These are phyloP conservation scores for Palloptera scutellata DNA, from an alignment of 2,888 invertebrate genomes.

Conservation along the genomic window DNA sequence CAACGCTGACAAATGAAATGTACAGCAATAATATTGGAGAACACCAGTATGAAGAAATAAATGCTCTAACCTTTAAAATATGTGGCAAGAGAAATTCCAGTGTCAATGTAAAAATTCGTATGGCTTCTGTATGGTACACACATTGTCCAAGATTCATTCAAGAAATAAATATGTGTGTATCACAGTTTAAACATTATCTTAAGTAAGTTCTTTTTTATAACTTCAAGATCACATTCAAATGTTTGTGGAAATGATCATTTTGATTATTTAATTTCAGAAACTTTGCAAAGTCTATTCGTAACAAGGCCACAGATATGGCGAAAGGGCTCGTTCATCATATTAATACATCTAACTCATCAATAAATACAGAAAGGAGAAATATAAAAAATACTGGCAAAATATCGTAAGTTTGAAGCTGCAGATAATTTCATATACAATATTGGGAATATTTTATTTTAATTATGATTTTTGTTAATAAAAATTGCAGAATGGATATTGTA, in stretches of 20 bases:
- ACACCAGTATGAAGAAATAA: slow-evolving; percentile 53
- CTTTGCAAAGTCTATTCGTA: slow-evolving; percentile 84
- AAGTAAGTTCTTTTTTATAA: slow-evolving; percentile 49
- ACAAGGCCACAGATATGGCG: slow-evolving; percentile 94
- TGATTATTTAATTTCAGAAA: slow-evolving; percentile 66
- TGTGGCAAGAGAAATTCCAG: slow-evolving; percentile 55
- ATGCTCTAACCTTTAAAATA: slow-evolving; percentile 63
- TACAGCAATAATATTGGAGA: slow-evolving; percentile 57
- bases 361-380: slow-evolving; percentile 11
- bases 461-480: not conserved
- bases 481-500: slow-evolving; percentile 73
- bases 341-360: slow-evolving; percentile 38
- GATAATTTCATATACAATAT: not conserved
- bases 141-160: slow-evolving; percentile 87
- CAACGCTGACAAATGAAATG: slow-evolving; percentile 61
- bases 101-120: slow-evolving; percentile 65
- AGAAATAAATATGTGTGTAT: slow-evolving; percentile 87
- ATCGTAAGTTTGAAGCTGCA: slow-evolving; percentile 38
- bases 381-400: slow-evolving; percentile 22
- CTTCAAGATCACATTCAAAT: not conserved
- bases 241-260: not conserved
- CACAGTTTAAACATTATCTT: slow-evolving; percentile 86
- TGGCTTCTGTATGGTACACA: slow-evolving; percentile 93
- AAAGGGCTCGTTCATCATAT: slow-evolving; percentile 82
- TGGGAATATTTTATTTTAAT: not conserved